phyloP scores from a whole-genome alignment of 2,113 vertebrate species.

The cat (Felis catus) region F.catus_Fca126_mat1.0 CM031419.1:68777001-68777500 shows the following conservation, averaged over 20 bases:
- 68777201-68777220: slow-evolving; percentile 69
- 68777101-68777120: slow-evolving; percentile 50
- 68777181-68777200: slow-evolving; percentile 78
- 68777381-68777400: slow-evolving; percentile 88
- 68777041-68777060: slow-evolving; percentile 62
- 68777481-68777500: slow-evolving; percentile 86
- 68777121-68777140: slow-evolving; percentile 73
- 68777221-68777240: slow-evolving; percentile 72
- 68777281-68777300: slow-evolving; percentile 86
- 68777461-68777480: slow-evolving; percentile 86
- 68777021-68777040: slow-evolving; percentile 63
- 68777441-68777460: slow-evolving; percentile 81
- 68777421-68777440: slow-evolving; percentile 89
- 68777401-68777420: slow-evolving; percentile 87
- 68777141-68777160: slow-evolving; percentile 76
- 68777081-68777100: slow-evolving; percentile 69
- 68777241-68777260: slow-evolving; percentile 79
- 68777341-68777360: slow-evolving; percentile 90
- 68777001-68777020: slow-evolving; percentile 45
- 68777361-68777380: slow-evolving; percentile 88
- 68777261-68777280: slow-evolving; percentile 82
- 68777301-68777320: slow-evolving; percentile 88
- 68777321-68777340: slow-evolving; percentile 88
- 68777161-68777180: slow-evolving; percentile 81
- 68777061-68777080: slow-evolving; percentile 66